phyloP scores from a whole-genome alignment of 1,140 invertebrate genomes.

The Ceratina japonica region DNA sequence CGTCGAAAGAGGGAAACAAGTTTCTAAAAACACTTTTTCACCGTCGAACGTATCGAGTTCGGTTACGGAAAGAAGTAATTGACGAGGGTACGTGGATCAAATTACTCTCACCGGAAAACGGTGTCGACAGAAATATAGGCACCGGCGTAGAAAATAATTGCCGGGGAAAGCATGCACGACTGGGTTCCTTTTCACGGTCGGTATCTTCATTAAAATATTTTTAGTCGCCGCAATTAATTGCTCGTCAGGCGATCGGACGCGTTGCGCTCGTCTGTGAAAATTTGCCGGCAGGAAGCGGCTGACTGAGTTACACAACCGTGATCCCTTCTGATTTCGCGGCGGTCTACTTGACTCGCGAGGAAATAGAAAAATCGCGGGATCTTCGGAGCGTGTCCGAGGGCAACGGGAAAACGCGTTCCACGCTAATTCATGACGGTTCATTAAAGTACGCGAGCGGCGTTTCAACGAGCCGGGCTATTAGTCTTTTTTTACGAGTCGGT shows the following conservation, averaged over 20 bases:
- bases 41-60: too few species aligned
- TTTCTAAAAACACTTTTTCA: neutral
- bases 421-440: conserved; percentile 24
- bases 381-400: neutral
- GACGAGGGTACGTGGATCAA: too few species aligned
- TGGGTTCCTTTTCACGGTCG: neutral
- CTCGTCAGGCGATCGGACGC: neutral
- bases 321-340: neutral
- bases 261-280: neutral
- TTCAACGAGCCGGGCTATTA: neutral
- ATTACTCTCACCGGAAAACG: too few species aligned
- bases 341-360: neutral
- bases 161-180: neutral
- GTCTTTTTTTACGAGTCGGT: conserved; percentile 5
- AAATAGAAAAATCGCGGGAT: neutral
- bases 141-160: neutral
- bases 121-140: neutral
- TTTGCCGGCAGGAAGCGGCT: neutral
- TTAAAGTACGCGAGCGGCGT: neutral
- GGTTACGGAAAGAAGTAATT: too few species aligned
- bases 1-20: neutral
- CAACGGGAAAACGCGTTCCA: neutral
- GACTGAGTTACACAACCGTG: neutral
- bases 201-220: neutral
- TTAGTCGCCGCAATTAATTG: neutral